Conservation (phyloP, 2,888 invertebrate species). For the Trypoxylon attenuatum region DNA sequence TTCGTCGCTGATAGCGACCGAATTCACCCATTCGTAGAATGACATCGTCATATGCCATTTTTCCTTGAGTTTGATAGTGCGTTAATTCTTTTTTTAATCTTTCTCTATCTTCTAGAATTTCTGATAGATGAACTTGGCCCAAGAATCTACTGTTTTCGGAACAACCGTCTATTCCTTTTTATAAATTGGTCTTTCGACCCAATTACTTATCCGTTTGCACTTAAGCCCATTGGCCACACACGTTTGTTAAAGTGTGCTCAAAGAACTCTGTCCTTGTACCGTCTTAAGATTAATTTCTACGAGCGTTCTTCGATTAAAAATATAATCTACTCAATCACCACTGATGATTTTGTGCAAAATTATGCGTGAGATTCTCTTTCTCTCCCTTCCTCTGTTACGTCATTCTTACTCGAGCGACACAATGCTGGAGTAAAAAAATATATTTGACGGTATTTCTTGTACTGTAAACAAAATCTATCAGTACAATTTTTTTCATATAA, state of each 20-base stretch:
- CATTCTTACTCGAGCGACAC: neutral
- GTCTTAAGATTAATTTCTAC: too few relatives aligned
- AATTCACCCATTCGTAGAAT: constrained; percentile 82
- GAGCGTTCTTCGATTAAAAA: neutral
- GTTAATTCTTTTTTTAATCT: constrained; percentile 12
- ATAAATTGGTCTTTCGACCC: too few relatives aligned
- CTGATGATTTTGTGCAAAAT: neutral
- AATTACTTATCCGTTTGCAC: too few relatives aligned
- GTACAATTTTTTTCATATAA: too few relatives aligned
- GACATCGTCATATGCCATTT: constrained; percentile 84
- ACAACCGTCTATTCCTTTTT: too few relatives aligned
- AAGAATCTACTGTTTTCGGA: constrained; percentile 6
- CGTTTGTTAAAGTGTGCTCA: too few relatives aligned
- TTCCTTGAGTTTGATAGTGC: constrained; percentile 22
- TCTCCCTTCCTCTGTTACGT: neutral
- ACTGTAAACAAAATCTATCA: neutral
- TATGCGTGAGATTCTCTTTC: neutral
- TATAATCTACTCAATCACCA: too few relatives aligned
- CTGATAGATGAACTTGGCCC: constrained; percentile 16
- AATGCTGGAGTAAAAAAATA: neutral
- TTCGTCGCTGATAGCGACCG: constrained; percentile 82
- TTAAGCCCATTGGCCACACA: too few relatives aligned
- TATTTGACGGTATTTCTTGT: neutral
- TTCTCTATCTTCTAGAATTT: constrained; percentile 6
- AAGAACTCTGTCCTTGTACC: too few relatives aligned